Evolutionary conservation across 2,113 vertebrate species (phyloP).

Genomic region (Cynoglossus semilaevis): DNA sequence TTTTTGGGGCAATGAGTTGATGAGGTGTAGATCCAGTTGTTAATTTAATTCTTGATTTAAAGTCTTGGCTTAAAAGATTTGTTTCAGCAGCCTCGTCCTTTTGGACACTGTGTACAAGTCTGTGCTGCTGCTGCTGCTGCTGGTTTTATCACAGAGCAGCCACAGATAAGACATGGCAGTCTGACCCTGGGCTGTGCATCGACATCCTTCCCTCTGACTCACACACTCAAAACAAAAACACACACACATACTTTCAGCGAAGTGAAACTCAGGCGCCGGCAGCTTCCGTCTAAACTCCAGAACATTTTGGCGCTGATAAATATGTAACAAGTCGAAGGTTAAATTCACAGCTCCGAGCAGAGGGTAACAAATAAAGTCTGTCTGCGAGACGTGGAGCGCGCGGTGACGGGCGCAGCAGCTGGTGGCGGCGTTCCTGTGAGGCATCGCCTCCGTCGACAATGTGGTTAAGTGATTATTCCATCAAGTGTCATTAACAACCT

Average conservation of each 20-base stretch:
- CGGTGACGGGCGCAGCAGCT: constrained; percentile 16
- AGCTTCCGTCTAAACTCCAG: constrained; percentile 55
- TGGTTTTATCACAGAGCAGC: constrained; percentile 46
- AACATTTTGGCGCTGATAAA: constrained; percentile 58
- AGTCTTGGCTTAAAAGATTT: no score
- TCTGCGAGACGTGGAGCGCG: neutral
- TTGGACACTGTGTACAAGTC: neutral
- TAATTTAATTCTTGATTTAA: no score
- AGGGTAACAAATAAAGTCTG: constrained; percentile 22
- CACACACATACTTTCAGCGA: constrained; percentile 41
- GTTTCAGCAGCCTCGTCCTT: no score
- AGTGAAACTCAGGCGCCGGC: constrained; percentile 48
- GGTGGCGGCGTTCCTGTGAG: constrained; percentile 14
- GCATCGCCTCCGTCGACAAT: constrained; percentile 13
- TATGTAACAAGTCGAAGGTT: constrained; percentile 51
- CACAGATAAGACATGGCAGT: constrained; percentile 58
- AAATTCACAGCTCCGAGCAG: constrained; percentile 18
- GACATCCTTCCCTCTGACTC: constrained; percentile 12
- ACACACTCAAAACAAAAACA: constrained; percentile 14
- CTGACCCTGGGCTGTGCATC: constrained; percentile 43
- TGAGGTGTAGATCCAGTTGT: no score
- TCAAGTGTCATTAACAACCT: constrained; percentile 27
- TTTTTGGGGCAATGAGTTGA: no score
- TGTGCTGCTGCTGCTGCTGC: neutral
- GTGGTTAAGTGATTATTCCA: constrained; percentile 25